Evolutionary conservation across 2,113 vertebrate genomes (phyloP), one percentile per base, ranked within the genome.

Genomic region (Epinephelus fuscoguttatus): DNA sequence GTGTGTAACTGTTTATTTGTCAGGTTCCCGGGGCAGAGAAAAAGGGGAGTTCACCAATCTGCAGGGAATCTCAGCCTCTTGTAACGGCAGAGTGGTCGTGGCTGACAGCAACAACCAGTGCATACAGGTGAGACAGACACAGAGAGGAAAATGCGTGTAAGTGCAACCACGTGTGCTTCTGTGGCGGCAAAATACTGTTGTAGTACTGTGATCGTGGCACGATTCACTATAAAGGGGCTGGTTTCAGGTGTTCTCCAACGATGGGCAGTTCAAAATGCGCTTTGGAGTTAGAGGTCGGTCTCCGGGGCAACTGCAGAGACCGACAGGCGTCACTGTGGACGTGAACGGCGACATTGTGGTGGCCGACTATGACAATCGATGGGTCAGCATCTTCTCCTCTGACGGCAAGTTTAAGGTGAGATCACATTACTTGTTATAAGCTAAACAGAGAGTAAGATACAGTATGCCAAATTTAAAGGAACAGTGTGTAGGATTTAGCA

Each of bases 81-180:
- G 95, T 73, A 96, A 93, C 0, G 97, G 97, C 55, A 96, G 97
- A 74, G 98, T 99, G 14, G 96, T 99, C 57, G 97, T 99, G 82
- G 98, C 98, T 0, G 98, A 99, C 94, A 99, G 98, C 95, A 99
- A 99, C 94, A 99, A 99, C 92, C 98, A 99, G 63, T 99, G 98
- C 18, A 97, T 99, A 84, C 98, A 99, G 97, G 98, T 99, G 93
- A 92, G 91, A 60, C n/a, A 18, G 21, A 69, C 70, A 23, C 64
- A 17, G 12, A 37, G 68, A 17, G 19, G 11, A 19, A 25, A 47
- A 27, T 50, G 21, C 57, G 18, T 30, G 27, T 5, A 13, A 8
- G 42, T 37, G 63, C 37, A 57, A 33, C 12, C 37, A 23, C 14
- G 11, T 18, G 3, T 42, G n/a, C 37, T 14, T 49, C 6, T 55